phyloP scores from a whole-genome alignment of 2,888 invertebrate species.

The Crossocerus cetratus region DNA sequence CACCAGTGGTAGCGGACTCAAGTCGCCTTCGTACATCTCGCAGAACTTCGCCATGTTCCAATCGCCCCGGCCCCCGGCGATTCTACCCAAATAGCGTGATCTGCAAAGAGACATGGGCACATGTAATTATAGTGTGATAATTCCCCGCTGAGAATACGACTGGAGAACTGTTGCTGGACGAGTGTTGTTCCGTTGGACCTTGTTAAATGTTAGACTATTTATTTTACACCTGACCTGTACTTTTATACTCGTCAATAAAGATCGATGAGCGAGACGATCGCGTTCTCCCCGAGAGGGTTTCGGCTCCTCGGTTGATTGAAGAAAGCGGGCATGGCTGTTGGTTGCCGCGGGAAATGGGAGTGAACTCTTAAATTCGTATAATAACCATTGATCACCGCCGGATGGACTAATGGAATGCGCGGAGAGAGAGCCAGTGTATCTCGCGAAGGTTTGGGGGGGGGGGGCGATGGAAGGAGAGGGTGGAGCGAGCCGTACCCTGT shows the following conservation, averaged over 20 bases:
- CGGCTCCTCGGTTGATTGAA: no score
- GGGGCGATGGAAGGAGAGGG: constrained; percentile 32
- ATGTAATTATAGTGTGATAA: no score
- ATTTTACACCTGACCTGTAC: constrained; percentile 25
- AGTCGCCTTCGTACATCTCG: constrained; percentile 70
- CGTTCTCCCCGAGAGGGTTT: no score
- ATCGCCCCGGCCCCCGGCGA: constrained; percentile 48
- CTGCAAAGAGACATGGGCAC: constrained; percentile 4
- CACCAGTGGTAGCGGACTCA: constrained; percentile 56
- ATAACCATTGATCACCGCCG: constrained; percentile 48
- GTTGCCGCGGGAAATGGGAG: neutral
- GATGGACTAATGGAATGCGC: constrained; percentile 43
- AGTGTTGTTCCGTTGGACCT: neutral
- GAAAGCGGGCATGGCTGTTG: neutral
- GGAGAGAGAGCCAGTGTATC: constrained; percentile 28
- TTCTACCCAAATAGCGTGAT: constrained; percentile 38
- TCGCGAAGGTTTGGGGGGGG: constrained; percentile 30
- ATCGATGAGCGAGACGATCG: constrained; percentile 1
- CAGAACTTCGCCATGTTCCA: constrained; percentile 61
- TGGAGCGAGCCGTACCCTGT: neutral
- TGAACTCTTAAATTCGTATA: constrained; percentile 33
- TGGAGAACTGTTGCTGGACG: no score
- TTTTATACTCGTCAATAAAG: constrained; percentile 8
- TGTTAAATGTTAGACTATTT: constrained; percentile 25
- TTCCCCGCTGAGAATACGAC: neutral